Base-by-base conservation (phyloP, 2,888 invertebrate species). In the Stegophylla sp. region DNA sequence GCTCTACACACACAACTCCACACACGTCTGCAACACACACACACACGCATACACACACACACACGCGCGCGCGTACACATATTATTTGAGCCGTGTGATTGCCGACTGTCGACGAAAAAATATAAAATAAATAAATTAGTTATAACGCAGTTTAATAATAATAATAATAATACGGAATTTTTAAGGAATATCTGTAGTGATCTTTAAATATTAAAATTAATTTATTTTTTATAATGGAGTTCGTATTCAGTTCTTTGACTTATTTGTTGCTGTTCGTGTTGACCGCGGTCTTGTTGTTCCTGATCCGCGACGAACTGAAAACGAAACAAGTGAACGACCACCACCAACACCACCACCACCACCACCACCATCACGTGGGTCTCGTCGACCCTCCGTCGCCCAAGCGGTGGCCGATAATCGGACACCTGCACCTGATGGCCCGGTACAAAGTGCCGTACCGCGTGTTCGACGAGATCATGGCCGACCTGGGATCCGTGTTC, bases 371-470 rank as follows among this genome's bases (percentile, higher is more conserved):
- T 4, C 13, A 17, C 51, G 28, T 26, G 2, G 77, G 43, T 13
- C 61, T 79, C 0, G 45, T 75, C 26, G 83, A 83, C 9, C 63
- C 76, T 1, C 81, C 76, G 1, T 82, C 82, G 7, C 90, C 90
- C 0, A 88, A 88, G n/a, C 89, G 89, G 10, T 88, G 87, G 83
- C 90, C 90, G 15, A 86, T 91, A 64, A 86, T 90, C 51, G 90
- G 91, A 23, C 89, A 89, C 75, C 86, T 90, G 15, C 89, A 89
- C 83, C 86, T 89, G 13, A 85, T 91, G 83, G 88, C 88, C 4
- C 88, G 89, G 17, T 89, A 90, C 85, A 88, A 89, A 83, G 88
- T 90, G 3, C 90, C 90, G 0, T 90, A 90, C 85, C 89, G 90
- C 84, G 90, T 89, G 0, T 90, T 91, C 85, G 87, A 86, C 34